These are phyloP conservation scores for Caenorhabditis doughertyi DNA, from an alignment of 2,888 invertebrate species.

Conservation along the genomic window DNA sequence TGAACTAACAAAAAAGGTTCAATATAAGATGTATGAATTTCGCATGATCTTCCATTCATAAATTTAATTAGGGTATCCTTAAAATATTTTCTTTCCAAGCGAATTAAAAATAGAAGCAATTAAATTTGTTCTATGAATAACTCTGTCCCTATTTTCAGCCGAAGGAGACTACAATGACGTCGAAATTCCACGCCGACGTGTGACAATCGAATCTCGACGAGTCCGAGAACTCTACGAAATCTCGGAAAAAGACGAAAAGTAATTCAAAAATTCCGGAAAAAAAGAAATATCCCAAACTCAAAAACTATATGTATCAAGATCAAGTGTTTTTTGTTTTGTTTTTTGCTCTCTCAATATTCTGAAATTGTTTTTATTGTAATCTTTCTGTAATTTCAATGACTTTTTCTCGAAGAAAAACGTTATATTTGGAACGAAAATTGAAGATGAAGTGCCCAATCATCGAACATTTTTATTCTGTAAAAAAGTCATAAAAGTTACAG, in stretches of 20 bases:
- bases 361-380: conserved; percentile 21
- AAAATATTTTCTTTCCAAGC: no score
- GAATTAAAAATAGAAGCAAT: no score
- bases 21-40: no score
- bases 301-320: conserved; percentile 53
- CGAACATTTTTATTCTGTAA: not conserved
- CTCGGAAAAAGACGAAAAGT: conserved; percentile 80
- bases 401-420: not conserved
- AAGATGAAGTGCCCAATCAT: conserved; percentile 52
- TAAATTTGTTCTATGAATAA: no score
- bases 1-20: no score
- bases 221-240: conserved; percentile 82
- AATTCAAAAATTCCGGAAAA: no score
- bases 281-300: conserved; percentile 39
- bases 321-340: conserved; percentile 36
- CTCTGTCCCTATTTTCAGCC: no score
- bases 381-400: not conserved
- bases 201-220: conserved; percentile 73
- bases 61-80: no score
- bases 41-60: no score
- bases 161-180: conserved; percentile 78
- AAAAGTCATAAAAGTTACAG: conserved; percentile 7
- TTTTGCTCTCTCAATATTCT: conserved; percentile 24
- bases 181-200: conserved; percentile 73
- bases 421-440: not conserved